Evolutionary conservation across 1,140 invertebrate genomes (phyloP).

Genomic region (Drosophila sucinea): DNA sequence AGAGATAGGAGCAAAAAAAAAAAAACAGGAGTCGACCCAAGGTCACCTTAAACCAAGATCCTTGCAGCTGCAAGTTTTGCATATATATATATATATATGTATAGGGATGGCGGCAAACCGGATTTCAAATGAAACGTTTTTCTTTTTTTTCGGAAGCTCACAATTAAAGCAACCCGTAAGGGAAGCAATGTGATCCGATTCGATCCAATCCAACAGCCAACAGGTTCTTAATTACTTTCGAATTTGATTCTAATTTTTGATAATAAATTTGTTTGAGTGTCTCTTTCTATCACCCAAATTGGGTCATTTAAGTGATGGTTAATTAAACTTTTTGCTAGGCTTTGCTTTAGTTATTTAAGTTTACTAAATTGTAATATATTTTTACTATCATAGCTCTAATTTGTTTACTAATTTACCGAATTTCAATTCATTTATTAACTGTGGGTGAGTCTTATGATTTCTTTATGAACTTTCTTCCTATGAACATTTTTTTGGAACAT

Average conservation of each 20-base stretch:
- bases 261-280: background rate
- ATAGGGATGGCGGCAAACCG: constrained; percentile 15
- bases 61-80: constrained; percentile 23
- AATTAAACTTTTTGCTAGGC: too few species aligned
- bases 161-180: constrained; percentile 6
- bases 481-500: too few species aligned
- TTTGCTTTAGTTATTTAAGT: too few species aligned
- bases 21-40: constrained; percentile 13
- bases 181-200: background rate
- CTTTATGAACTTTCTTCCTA: too few species aligned
- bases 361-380: too few species aligned
- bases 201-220: background rate
- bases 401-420: too few species aligned
- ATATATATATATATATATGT: background rate
- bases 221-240: constrained; percentile 10
- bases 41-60: constrained; percentile 12
- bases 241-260: background rate
- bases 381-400: too few species aligned
- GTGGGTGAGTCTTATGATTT: too few species aligned
- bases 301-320: too few species aligned
- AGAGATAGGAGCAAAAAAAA: background rate
- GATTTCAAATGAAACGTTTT: constrained; percentile 12
- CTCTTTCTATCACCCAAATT: background rate
- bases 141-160: background rate
- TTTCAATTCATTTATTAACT: too few species aligned